Percentiles rank a stretch among this genome's conserved stretches.
Evolutionary conservation across 2,888 invertebrate species (phyloP).

Genomic region (Coleophora flavipennella): DNA sequence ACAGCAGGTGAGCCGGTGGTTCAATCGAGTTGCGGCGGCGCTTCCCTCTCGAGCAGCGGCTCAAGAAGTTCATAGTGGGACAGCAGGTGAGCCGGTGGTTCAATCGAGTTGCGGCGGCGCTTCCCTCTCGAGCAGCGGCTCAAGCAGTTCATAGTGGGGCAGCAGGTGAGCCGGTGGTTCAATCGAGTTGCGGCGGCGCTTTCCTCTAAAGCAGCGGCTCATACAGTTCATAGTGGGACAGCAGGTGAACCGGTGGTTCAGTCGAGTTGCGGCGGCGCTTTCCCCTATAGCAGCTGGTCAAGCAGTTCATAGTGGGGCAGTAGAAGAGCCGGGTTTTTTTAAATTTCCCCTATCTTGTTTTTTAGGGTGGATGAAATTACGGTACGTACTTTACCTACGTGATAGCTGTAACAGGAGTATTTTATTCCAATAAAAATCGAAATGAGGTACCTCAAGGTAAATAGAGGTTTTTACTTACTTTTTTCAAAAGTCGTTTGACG

Average conservation of each 20-base stretch:
- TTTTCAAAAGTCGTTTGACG: no score
- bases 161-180: conserved; percentile 73
- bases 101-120: background rate
- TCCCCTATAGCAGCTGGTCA: background rate
- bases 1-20: conserved; percentile 78
- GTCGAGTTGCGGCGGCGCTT: background rate
- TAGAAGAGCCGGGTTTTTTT: conserved; percentile 71
- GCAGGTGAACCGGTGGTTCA: conserved; percentile 67
- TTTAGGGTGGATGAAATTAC: no score
- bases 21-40: background rate
- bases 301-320: conserved; percentile 89
- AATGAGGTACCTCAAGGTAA: no score
- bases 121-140: background rate
- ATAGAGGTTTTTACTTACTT: no score
- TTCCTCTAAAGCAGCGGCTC: background rate
- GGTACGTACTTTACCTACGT: no score
- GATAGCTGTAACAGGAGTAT: no score
- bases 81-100: conserved; percentile 76
- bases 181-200: background rate
- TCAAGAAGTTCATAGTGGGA: conserved; percentile 83
- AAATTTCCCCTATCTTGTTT: no score
- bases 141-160: conserved; percentile 86
- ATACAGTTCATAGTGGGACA: conserved; percentile 88
- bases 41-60: background rate
- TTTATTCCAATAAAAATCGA: no score